phyloP scores from a whole-genome alignment of 2,797 vertebrate genomes.

The Garrulus glandarius region DNA sequence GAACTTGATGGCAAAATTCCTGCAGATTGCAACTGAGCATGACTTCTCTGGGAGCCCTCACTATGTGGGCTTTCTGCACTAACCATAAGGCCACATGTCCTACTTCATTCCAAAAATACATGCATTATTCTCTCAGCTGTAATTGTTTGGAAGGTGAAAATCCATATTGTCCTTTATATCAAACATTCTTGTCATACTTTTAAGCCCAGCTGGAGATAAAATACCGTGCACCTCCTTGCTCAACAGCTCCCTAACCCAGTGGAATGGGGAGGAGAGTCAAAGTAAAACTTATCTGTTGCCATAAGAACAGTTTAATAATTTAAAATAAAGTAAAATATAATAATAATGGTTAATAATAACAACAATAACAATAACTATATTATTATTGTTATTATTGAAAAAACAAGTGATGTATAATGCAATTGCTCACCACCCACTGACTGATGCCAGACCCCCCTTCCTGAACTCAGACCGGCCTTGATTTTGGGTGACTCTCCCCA shows the following conservation, averaged over 20 bases:
- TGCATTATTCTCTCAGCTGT: background rate
- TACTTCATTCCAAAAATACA: background rate
- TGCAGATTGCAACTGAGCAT: background rate
- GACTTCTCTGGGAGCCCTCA: background rate
- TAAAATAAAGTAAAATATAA: background rate
- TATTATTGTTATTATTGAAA: no score
- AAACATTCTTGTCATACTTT: background rate
- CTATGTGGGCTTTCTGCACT: background rate
- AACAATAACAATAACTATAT: no score
- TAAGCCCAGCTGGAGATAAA: background rate
- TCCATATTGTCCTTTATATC: background rate
- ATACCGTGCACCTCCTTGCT: rapidly evolving
- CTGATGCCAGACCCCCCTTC: background rate
- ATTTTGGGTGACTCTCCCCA: background rate
- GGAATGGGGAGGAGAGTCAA: background rate
- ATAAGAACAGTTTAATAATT: background rate
- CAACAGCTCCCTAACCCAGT: rapidly evolving
- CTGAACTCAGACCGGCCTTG: rapidly evolving
- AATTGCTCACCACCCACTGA: background rate
- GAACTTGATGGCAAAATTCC: background rate
- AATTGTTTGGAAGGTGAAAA: background rate
- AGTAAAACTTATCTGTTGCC: background rate
- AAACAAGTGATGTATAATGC: background rate
- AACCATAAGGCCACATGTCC: background rate
- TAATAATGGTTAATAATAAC: background rate